Base-by-base conservation (phyloP, 2,888 invertebrate species). In the Drosophila helvetica region DNA sequence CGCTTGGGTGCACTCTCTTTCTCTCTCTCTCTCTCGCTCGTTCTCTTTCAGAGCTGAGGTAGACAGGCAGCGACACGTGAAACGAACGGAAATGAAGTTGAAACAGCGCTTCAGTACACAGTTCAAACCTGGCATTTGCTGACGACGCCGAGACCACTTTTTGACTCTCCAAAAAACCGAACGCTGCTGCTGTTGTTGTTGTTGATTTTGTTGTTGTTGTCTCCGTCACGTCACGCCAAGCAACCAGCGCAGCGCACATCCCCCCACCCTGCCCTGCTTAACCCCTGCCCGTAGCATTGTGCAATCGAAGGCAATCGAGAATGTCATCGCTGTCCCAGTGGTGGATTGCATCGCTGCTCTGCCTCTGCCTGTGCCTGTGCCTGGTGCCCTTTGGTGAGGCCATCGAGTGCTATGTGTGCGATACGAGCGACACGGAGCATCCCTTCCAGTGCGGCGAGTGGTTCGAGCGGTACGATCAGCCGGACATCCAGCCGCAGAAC, bases 401-500 rank as follows among this genome's bases (percentile, higher is more conserved):
- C 72, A 95, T 98, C 88, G 93, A 94, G 83, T 98, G 98, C 92
- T 98, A 96, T 92, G 96, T 96, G 90, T 98, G 98, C 93, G 95
- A 95, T 83, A 97, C 98, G 45, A 96, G 96, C 46, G 95, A 96
- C 90, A 95, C 95, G 25, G 91, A 93, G 51, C 93, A 94, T 88
- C 96, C 96, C 15, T 96, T 96, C 92, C 96, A 96, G 91, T 98
- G 98, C 92, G 95, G 96, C 90, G 96, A 97, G 91, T 95, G 94
- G 93, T 93, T 96, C 89, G 93, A 94, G 66, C 93, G 93, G 81
- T 94, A 94, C 88, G 93, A 93, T 90, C 93, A 93, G 78, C 93
- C 93, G 85, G 94, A 95, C 89, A 93, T 97, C 80, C 89, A 92
- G 86, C 95, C 95, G 58, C 93, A 93, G 80, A 93, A 95, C 85